Conservation (phyloP, 1,140 invertebrate species). For the Akabosia matsudoensis region DNA sequence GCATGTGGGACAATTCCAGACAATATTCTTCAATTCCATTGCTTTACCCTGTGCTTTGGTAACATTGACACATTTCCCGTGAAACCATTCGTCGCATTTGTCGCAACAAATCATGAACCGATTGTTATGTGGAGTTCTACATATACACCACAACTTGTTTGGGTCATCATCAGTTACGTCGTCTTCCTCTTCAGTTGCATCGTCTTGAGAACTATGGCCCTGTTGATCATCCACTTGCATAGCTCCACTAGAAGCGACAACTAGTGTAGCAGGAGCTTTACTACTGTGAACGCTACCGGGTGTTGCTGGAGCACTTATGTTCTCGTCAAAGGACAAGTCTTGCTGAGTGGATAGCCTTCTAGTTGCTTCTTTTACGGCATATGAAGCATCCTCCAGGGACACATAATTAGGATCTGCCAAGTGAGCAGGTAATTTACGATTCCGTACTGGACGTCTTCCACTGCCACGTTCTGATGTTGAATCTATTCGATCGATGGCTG, state of each 20-base stretch:
- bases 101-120: conserved; percentile 98
- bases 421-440: conserved; percentile 62
- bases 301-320: conserved; percentile 47
- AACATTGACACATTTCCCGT: conserved; percentile 91
- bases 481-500: background rate
- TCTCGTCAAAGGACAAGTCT: conserved; percentile 45
- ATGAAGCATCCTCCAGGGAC: conserved; percentile 42
- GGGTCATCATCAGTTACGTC: conserved; percentile 88
- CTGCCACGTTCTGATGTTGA: background rate
- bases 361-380: conserved; percentile 46
- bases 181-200: conserved; percentile 52
- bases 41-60: conserved; percentile 83
- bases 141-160: conserved; percentile 89
- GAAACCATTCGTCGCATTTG: conserved; percentile 93
- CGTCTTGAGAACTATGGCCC: conserved; percentile 26
- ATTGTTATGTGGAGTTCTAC: conserved; percentile 90
- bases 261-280: conserved; percentile 49
- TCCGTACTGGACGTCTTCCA: conserved; percentile 52
- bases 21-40: conserved; percentile 82
- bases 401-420: conserved; percentile 56
- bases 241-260: conserved; percentile 36
- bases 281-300: conserved; percentile 36
- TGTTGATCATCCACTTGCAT: conserved; percentile 48
- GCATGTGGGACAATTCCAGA: conserved; percentile 89
- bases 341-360: conserved; percentile 46